These are phyloP conservation scores for Phengaris arion DNA, from an alignment of 2,888 invertebrate genomes.

Conservation along the genomic window DNA sequence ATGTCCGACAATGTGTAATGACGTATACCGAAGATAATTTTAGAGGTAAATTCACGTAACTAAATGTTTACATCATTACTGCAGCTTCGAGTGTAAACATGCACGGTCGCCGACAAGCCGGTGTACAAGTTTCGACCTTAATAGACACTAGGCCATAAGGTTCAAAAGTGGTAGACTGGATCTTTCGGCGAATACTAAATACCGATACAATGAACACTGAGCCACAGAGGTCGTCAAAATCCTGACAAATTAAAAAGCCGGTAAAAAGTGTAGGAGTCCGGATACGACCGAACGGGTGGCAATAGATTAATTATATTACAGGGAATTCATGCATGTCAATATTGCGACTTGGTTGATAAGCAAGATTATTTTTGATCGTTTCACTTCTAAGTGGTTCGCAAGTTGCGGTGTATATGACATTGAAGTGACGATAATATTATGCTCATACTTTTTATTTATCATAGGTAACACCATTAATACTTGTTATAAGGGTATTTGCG, in stretches of 20 bases:
- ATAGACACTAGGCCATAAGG: too few species aligned
- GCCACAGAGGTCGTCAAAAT: too few species aligned
- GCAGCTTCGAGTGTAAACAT: background rate
- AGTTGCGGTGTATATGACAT: background rate
- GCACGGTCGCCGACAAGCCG: background rate
- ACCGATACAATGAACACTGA: too few species aligned
- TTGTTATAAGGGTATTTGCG: background rate
- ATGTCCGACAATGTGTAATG: background rate
- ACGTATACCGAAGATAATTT: background rate
- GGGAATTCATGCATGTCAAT: too few species aligned
- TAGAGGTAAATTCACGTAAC: background rate
- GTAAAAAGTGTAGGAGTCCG: too few species aligned
- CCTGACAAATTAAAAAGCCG: too few species aligned
- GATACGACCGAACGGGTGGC: too few species aligned
- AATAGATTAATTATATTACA: too few species aligned
- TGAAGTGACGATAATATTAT: background rate
- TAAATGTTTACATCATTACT: slow-evolving; percentile 1
- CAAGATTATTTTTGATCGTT: background rate
- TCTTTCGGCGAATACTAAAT: too few species aligned
- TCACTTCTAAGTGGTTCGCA: background rate
- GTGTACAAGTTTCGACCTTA: too few species aligned
- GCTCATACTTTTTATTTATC: background rate
- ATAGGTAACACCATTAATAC: background rate
- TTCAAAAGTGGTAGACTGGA: too few species aligned
- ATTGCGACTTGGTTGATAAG: too few species aligned